Evolutionary conservation across 2,797 vertebrate genomes (phyloP).

Genomic region (Oceanodroma leucorhoa): DNA sequence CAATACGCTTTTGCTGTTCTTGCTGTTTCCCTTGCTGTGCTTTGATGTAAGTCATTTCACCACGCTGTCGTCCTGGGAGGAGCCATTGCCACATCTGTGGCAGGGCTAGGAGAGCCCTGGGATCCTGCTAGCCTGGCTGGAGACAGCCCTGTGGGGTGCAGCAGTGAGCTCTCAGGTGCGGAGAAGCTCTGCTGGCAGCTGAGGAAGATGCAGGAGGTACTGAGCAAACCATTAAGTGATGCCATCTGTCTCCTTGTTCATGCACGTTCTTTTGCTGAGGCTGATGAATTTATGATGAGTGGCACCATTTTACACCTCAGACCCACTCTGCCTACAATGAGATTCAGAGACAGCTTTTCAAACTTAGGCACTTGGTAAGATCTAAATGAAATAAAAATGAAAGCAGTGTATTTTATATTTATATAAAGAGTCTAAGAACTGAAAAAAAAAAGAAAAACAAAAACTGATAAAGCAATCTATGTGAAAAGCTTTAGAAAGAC

Average conservation of each 20-base stretch:
- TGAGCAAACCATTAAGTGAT: not conserved
- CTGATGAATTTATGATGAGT: not conserved
- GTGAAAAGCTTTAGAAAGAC: not conserved
- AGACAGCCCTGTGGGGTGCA: accelerated
- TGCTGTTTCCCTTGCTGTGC: not conserved
- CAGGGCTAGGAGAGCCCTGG: not conserved
- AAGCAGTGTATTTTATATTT: not conserved
- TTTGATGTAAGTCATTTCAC: not conserved
- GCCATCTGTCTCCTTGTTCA: not conserved
- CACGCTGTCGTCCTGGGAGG: not conserved
- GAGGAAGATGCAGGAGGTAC: not conserved
- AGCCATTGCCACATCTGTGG: not conserved
- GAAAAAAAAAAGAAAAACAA: not conserved
- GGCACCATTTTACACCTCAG: not conserved
- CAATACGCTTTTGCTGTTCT: not conserved
- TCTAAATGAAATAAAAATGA: not conserved
- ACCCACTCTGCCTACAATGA: not conserved
- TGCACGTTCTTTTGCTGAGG: not conserved
- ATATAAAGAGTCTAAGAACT: not conserved
- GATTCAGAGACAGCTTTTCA: not conserved
- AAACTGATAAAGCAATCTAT: not conserved
- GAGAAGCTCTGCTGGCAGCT: not conserved
- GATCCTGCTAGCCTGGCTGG: not conserved
- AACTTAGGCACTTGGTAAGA: not conserved
- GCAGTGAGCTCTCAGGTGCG: no score